These are phyloP conservation scores for Elephas maximus DNA, from an alignment of 2,113 vertebrate species.

Conservation along the genomic window DNA sequence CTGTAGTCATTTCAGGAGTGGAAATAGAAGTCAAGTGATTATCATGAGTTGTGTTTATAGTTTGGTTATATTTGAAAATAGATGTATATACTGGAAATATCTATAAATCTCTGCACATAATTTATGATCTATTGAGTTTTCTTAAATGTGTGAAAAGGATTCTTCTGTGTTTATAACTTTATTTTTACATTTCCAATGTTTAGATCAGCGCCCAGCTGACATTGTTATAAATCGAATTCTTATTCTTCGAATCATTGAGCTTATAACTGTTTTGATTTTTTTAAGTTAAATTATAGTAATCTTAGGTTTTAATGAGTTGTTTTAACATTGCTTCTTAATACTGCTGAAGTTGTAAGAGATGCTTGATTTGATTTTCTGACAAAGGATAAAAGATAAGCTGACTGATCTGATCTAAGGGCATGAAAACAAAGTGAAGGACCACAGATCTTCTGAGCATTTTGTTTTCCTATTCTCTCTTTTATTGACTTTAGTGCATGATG, in stretches of 20 bases:
- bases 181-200: conserved; percentile 80
- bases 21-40: conserved; percentile 3
- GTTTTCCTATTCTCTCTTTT: conserved; percentile 20
- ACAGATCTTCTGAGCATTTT: conserved; percentile 36
- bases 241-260: conserved; percentile 28
- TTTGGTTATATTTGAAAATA: conserved; percentile 79
- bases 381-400: background rate
- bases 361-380: conserved; percentile 29
- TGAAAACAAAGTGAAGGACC: conserved; percentile 58
- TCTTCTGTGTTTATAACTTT: conserved; percentile 70
- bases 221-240: conserved; percentile 69
- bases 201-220: conserved; percentile 67
- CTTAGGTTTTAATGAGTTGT: conserved; percentile 54
- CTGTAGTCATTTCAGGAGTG: conserved; percentile 73
- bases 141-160: conserved; percentile 77
- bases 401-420: background rate
- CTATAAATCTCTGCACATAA: conserved; percentile 70
- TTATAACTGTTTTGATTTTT: conserved; percentile 49
- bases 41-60: conserved; percentile 86
- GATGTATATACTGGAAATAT: conserved; percentile 83
- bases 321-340: conserved; percentile 65
- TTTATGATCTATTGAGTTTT: conserved; percentile 79
- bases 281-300: conserved; percentile 66
- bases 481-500: conserved; percentile 64
- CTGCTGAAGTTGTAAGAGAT: conserved; percentile 24